A percentile compares a stretch with the other conserved stretches of the same genome.
Conservation (phyloP, 2,113 vertebrate genomes). For the rabbit (Oryctolagus cuniculus) region DNA sequence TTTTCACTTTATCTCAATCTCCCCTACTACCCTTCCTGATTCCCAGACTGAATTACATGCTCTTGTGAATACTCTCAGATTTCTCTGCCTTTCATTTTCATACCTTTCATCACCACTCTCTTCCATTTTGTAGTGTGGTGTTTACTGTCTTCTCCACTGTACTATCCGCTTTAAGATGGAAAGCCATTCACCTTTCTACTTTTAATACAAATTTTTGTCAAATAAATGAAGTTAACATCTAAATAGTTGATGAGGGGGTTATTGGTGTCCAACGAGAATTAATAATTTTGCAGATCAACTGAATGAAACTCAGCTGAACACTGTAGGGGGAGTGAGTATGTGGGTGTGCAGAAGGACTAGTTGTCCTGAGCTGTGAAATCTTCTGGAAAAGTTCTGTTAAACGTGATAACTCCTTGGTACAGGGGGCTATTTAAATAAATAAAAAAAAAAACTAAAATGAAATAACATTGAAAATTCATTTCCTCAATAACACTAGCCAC, state of each 20-base stretch:
- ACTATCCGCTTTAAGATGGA: background rate
- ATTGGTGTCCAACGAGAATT: background rate
- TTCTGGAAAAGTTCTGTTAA: background rate
- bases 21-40: background rate
- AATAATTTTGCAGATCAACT: background rate
- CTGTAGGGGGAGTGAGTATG: background rate
- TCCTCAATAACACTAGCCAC: background rate
- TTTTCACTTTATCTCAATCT: constrained; percentile 10
- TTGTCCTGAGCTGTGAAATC: background rate
- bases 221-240: background rate
- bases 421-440: background rate
- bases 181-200: background rate
- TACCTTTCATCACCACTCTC: background rate
- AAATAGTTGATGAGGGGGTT: background rate
- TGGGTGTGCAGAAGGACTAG: background rate
- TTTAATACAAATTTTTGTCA: background rate
- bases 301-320: background rate
- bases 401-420: background rate
- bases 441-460: background rate
- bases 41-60: constrained; percentile 2
- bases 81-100: background rate
- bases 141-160: background rate
- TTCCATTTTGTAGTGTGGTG: background rate
- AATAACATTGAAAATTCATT: constrained; percentile 20
- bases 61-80: background rate